Conservation (phyloP, 2,797 vertebrate species). For the Sebastes nivosus region DNA sequence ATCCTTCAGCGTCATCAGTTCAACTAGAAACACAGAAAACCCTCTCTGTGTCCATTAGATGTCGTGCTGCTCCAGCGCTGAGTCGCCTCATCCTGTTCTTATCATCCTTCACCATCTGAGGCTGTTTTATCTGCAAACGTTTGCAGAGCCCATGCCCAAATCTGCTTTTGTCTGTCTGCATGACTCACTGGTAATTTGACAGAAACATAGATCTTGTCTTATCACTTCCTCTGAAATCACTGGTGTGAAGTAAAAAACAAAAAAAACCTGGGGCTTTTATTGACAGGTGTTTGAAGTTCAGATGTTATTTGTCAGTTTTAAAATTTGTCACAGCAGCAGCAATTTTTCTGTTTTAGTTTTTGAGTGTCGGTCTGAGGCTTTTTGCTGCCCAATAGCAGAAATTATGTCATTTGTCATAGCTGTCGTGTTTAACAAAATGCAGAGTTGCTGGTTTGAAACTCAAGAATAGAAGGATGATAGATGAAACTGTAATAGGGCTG, state of each 20-base stretch:
- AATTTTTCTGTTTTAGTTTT: neutral
- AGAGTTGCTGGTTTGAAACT: neutral
- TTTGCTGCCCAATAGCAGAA: neutral
- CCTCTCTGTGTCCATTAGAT: constrained; percentile 60
- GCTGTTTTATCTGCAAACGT: constrained; percentile 54
- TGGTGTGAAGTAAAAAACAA: neutral
- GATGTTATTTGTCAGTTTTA: neutral
- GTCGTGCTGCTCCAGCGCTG: constrained; percentile 38
- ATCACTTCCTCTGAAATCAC: constrained; percentile 17
- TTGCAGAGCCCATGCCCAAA: constrained; percentile 25
- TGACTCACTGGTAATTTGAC: constrained; percentile 35
- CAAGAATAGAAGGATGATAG: neutral
- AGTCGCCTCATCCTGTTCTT: neutral
- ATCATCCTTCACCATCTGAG: constrained; percentile 19
- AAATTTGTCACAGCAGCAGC: neutral
- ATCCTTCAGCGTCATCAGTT: constrained; percentile 26
- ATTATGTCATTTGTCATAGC: neutral
- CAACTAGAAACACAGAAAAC: neutral
- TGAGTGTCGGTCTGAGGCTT: neutral
- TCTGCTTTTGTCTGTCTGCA: constrained; percentile 35
- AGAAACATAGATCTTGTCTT: constrained; percentile 12
- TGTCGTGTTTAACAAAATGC: neutral
- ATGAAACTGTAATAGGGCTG: neutral
- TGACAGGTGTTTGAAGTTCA: neutral
- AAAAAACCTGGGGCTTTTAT: neutral